Conservation (phyloP, 1,140 invertebrate genomes). For the Teleopsis dalmanni region DNA sequence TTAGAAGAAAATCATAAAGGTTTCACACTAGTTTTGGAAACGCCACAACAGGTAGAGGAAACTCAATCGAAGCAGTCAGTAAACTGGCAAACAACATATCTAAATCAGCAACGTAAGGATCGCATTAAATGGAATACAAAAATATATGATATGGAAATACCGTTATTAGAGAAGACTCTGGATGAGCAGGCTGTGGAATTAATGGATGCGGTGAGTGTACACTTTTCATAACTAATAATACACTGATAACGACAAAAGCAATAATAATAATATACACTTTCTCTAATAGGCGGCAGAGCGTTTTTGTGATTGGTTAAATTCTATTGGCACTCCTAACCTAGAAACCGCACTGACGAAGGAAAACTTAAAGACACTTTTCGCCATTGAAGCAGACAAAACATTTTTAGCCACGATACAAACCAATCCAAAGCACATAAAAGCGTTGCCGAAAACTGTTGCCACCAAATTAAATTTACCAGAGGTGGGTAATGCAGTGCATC, state of each 20-base stretch:
- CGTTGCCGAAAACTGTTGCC: constrained; percentile 36
- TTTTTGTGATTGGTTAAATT: constrained; percentile 37
- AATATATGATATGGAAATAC: constrained; percentile 13
- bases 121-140: constrained; percentile 18
- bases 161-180: constrained; percentile 20
- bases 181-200: constrained; percentile 39
- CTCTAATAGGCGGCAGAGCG: constrained; percentile 32
- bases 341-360: constrained; percentile 30
- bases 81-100: constrained; percentile 31
- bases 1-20: constrained; percentile 32
- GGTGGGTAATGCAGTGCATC: constrained; percentile 13
- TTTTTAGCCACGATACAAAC: constrained; percentile 34
- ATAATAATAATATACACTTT: neutral
- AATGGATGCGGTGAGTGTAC: constrained; percentile 34
- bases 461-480: constrained; percentile 40
- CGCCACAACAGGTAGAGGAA: constrained; percentile 25
- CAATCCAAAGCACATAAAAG: constrained; percentile 39
- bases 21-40: constrained; percentile 34
- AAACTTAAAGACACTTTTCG: constrained; percentile 35
- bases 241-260: neutral
- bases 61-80: constrained; percentile 18
- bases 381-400: constrained; percentile 37
- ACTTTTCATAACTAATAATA: neutral
- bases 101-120: constrained; percentile 19
- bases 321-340: constrained; percentile 28